phyloP scores from a whole-genome alignment of 2,797 vertebrate genomes.

The Artibeus lituratus region DNA sequence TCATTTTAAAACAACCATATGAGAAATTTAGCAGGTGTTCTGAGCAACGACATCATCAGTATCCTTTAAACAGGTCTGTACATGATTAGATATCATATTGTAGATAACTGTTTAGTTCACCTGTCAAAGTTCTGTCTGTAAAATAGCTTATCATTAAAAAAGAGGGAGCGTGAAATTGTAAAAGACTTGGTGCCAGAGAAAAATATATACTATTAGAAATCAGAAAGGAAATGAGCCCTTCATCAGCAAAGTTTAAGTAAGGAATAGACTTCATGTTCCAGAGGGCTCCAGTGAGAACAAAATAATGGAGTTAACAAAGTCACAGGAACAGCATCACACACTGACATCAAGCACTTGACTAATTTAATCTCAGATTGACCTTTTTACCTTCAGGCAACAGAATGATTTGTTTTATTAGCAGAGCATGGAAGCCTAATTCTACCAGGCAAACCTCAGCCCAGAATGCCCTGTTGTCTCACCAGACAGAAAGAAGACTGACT shows the following conservation, averaged over 20 bases:
- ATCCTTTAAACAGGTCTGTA: neutral
- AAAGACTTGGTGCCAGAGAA: neutral
- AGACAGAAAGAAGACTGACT: neutral
- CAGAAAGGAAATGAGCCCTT: neutral
- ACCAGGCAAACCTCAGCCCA: neutral
- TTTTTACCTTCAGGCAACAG: neutral
- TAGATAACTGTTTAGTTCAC: neutral
- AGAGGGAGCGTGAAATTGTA: neutral
- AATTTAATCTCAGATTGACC: slow-evolving; percentile 42
- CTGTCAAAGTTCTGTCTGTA: slow-evolving; percentile 32
- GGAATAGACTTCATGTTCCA: neutral
- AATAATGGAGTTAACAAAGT: slow-evolving; percentile 17
- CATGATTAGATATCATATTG: neutral
- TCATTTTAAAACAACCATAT: neutral
- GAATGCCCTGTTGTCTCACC: neutral
- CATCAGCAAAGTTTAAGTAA: neutral
- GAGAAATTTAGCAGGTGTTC: neutral
- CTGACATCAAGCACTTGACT: slow-evolving; percentile 37
- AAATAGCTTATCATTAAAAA: neutral
- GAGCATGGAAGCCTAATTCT: neutral
- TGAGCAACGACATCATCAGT: neutral
- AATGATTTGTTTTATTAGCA: neutral
- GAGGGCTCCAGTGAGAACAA: neutral
- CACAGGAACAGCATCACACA: neutral
- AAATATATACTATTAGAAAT: neutral